These are phyloP conservation scores for Fukomys damarensis DNA, from an alignment of 2,113 vertebrate genomes.

Conservation along the genomic window DNA sequence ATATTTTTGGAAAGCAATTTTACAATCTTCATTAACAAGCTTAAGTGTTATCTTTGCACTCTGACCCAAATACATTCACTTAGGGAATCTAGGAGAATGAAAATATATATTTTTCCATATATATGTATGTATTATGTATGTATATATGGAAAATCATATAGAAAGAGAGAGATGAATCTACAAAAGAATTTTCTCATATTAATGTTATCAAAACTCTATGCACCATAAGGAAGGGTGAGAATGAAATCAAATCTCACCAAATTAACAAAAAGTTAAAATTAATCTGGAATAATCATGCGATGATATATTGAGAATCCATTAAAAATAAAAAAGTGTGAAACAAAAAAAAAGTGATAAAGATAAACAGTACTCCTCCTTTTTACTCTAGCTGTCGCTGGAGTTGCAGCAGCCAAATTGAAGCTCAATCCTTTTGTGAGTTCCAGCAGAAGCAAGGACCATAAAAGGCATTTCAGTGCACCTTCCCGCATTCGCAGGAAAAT, in stretches of 20 bases:
- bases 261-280: not conserved
- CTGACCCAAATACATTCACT: not conserved
- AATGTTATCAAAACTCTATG: not conserved
- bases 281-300: not conserved
- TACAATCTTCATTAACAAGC: not conserved
- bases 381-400: too few relatives aligned
- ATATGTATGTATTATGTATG: too few relatives aligned
- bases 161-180: not conserved
- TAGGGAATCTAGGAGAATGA: not conserved
- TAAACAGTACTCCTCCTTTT: too few relatives aligned
- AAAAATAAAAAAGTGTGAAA: constrained; percentile 20
- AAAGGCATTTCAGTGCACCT: too few relatives aligned
- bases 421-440: too few relatives aligned
- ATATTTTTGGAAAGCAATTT: constrained; percentile 35
- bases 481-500: too few relatives aligned
- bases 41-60: not conserved
- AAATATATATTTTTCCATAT: not conserved
- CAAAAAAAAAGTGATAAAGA: not conserved
- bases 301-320: not conserved
- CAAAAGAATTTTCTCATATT: not conserved
- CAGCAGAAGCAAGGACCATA: too few relatives aligned
- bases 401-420: too few relatives aligned
- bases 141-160: not conserved
- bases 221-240: not conserved
- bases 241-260: not conserved